A percentile compares a stretch with the other conserved stretches of the same genome.
These are phyloP conservation scores for Tachysurus fulvidraco DNA, from an alignment of 2,113 vertebrate genomes.

Conservation along the genomic window DNA sequence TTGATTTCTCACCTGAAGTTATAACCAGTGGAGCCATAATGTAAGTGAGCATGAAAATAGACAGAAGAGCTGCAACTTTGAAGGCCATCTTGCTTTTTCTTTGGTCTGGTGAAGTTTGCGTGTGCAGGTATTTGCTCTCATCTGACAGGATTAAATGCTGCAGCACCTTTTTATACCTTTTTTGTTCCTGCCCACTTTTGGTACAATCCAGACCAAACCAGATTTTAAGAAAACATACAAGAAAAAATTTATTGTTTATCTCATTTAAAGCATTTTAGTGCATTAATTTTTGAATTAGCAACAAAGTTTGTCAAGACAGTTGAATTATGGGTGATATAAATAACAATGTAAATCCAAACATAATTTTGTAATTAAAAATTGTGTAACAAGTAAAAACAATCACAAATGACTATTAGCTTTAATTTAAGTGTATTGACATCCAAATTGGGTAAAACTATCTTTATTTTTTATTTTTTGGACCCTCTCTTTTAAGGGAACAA, in stretches of 20 bases:
- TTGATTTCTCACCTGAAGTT: background rate
- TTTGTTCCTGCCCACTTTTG: background rate
- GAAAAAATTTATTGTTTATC: background rate
- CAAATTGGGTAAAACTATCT: background rate
- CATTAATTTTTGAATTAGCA: too few relatives aligned
- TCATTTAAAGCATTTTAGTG: background rate
- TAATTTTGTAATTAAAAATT: too few relatives aligned
- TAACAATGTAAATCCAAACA: too few relatives aligned
- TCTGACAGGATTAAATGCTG: background rate
- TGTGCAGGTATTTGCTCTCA: background rate
- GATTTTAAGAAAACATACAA: background rate
- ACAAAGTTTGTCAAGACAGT: background rate
- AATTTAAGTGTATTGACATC: too few relatives aligned
- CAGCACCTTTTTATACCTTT: background rate
- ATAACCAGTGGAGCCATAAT: background rate
- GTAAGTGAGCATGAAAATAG: background rate
- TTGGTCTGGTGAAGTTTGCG: background rate
- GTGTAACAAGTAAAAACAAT: background rate
- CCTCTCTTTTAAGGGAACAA: background rate
- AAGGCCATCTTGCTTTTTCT: conserved; percentile 11
- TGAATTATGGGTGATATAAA: background rate
- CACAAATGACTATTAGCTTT: background rate
- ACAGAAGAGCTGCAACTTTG: background rate
- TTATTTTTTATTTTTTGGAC: background rate
- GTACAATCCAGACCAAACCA: background rate